Evolutionary conservation across 2,888 invertebrate species (phyloP), one percentile per base, ranked within the genome.

Genomic region (Elegia similella): DNA sequence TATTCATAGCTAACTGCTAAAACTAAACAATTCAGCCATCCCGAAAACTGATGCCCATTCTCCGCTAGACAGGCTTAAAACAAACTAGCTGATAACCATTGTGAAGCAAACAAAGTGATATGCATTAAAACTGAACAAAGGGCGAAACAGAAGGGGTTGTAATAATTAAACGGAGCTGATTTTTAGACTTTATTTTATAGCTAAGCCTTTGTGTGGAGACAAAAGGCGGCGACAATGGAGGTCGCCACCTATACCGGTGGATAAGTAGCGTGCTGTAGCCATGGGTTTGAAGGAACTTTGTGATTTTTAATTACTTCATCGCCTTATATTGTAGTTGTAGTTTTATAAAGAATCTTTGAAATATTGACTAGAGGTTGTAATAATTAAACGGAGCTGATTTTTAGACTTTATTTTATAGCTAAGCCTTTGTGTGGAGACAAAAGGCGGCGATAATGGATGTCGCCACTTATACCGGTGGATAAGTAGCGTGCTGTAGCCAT

Each of bases 311-410:
- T n/a, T n/a, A n/a, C n/a, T n/a, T n/a, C n/a, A n/a, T n/a, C n/a
- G n/a, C n/a, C n/a, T n/a, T n/a, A n/a, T n/a, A n/a, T n/a, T n/a
- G n/a, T n/a, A n/a, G n/a, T n/a, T n/a, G n/a, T n/a, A n/a, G n/a
- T n/a, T n/a, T n/a, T n/a, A n/a, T n/a, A n/a, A n/a, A n/a, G n/a
- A n/a, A n/a, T n/a, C n/a, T n/a, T n/a, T n/a, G n/a, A n/a, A n/a
- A n/a, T n/a, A n/a, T n/a, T n/a, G n/a, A n/a, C n/a, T n/a, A 72
- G 69, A 71, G 74, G 66, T 70, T 68, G 67, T 62, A 67, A 68
- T 73, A 72, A 74, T 75, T 71, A 73, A 72, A 66, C 61, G 60
- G 57, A 58, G 61, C 64, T 68, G 76, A 74, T 75, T 75, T 73
- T 75, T 74, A 60, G 69, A 73, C 70, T 75, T 73, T 69, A 65